phyloP scores from a whole-genome alignment of 2,888 invertebrate species.

The Tinea semifulvella region DNA sequence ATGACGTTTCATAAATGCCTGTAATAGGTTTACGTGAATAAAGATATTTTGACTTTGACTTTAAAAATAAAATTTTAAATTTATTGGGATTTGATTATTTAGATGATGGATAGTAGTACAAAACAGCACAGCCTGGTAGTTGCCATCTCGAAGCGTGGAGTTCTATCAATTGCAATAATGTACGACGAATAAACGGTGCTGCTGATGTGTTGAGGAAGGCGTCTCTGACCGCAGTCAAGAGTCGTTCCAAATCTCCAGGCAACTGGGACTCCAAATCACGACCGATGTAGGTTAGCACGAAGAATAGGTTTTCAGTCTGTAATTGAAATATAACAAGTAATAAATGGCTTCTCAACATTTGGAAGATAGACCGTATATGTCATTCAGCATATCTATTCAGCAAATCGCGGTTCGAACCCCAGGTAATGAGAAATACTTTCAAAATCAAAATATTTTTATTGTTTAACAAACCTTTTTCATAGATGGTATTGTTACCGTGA shows the following conservation, averaged over 20 bases:
- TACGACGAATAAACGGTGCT: constrained; percentile 81
- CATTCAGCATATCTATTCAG: too few species aligned
- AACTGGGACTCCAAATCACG: constrained; percentile 86
- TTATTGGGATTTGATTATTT: too few species aligned
- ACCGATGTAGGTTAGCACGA: constrained; percentile 88
- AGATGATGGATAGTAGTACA: constrained; percentile 84
- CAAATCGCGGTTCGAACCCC: too few species aligned
- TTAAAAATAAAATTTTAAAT: too few species aligned
- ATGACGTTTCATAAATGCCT: too few species aligned
- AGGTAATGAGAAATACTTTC: too few species aligned
- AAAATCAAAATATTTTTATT: too few species aligned
- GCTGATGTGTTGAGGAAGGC: constrained; percentile 82
- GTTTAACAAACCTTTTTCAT: too few species aligned
- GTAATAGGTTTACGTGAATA: too few species aligned
- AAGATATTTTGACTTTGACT: too few species aligned
- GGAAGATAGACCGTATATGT: not conserved
- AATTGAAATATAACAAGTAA: constrained; percentile 17
- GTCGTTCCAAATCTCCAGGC: constrained; percentile 80
- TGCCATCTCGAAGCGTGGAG: constrained; percentile 92
- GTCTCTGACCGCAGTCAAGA: constrained; percentile 83
- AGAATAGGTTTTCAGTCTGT: constrained; percentile 88
- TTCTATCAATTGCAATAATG: constrained; percentile 88
- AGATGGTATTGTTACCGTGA: too few species aligned
- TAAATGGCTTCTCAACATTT: not conserved
- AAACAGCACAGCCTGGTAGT: constrained; percentile 86